These are phyloP conservation scores for Heliconius cydno DNA, from an alignment of 2,888 invertebrate species.

Conservation along the genomic window DNA sequence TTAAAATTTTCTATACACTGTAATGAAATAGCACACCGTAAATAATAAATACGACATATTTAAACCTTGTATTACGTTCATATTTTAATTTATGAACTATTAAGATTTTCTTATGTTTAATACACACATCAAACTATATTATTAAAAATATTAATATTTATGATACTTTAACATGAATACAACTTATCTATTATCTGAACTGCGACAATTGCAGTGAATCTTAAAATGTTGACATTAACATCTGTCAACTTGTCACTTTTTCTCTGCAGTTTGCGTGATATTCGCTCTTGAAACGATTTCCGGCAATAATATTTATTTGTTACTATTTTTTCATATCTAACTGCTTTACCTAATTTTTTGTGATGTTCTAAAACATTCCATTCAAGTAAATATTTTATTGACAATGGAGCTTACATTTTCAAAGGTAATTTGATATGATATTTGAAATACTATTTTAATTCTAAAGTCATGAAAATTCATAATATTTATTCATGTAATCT, in stretches of 20 bases:
- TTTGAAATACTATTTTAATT: slow-evolving; percentile 1
- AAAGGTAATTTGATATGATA: slow-evolving; percentile 43
- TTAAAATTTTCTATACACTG: neutral
- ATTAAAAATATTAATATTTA: no score
- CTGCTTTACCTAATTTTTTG: slow-evolving; percentile 15
- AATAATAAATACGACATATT: neutral
- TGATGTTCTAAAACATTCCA: slow-evolving; percentile 32
- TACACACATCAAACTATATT: no score
- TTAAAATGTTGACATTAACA: slow-evolving; percentile 27
- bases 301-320: slow-evolving; percentile 32
- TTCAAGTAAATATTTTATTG: neutral
- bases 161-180: neutral
- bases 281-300: slow-evolving; percentile 28
- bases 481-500: neutral
- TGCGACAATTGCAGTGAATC: neutral
- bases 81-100: no score
- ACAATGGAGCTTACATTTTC: slow-evolving; percentile 45
- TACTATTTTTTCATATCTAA: slow-evolving; percentile 21
- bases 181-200: neutral
- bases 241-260: slow-evolving; percentile 37
- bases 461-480: neutral
- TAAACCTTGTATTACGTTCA: neutral
- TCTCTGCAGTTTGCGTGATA: slow-evolving; percentile 32
- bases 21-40: neutral
- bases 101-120: no score